Base-by-base conservation (phyloP, 2,888 invertebrate species). In the Papilio demoleus region DNA sequence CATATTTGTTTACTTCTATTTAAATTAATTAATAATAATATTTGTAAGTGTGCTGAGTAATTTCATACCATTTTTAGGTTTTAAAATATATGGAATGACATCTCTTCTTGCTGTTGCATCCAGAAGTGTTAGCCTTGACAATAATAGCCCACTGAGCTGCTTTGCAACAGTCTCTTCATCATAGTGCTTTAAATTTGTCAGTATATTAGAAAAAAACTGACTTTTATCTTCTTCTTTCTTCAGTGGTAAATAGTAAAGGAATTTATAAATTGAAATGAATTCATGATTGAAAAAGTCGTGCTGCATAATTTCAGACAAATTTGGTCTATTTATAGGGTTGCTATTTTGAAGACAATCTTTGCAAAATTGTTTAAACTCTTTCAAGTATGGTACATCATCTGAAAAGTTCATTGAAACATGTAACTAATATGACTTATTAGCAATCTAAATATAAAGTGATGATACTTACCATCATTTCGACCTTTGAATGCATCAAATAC, bases 241-340 rank as follows among this genome's bases (percentile, higher is more conserved):
- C 42, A 98, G 82, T 0, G 98, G 96, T 65, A 98, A 88, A 81
- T 97, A 96, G 76, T 95, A 95, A 0, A 98, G 90, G 87, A 97
- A 98, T 72, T 96, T 95, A 82, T 97, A 95, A 74, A 98, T 96
- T 24, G 94, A 92, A 71, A 98, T 95, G 82, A 98, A 97, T 78
- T 97, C 96, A 81, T 97, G 97, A 77, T 96, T 96, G 81, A 96
- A 97, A 86, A 97, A 96, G 58, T 94, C 94, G 86, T 97, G 96
- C 64, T 94, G 87, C 2, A 96, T 87, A 36, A 96, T 88, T 24
- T 94, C 93, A 8, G 94, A 93, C 38, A 97, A 89, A 71, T 93
- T 94, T 4, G 97, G 96, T 67, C 97, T 93, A 75, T 94, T 87
- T 42, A 90, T 85, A 9, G 95, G 93, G 76, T 95, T 94, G 65